These are phyloP conservation scores for Elephantulus edwardii DNA, from an alignment of 2,113 vertebrate species.

Conservation along the genomic window DNA sequence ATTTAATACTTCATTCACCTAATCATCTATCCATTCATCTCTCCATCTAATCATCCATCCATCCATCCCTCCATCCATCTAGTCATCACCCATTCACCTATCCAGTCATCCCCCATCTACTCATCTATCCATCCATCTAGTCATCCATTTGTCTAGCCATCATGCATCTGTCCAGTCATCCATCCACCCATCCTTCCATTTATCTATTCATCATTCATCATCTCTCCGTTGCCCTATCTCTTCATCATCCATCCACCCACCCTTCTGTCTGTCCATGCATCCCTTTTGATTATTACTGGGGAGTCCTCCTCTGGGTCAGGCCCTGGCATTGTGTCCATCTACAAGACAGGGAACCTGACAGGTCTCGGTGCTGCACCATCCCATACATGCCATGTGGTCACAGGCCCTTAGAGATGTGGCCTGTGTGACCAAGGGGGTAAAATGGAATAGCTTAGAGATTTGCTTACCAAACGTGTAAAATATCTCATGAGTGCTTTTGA, in stretches of 20 bases:
- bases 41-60: neutral
- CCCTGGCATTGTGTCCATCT: neutral
- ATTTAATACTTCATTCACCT: too few species aligned
- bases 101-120: too few species aligned
- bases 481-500: neutral
- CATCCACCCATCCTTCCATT: too few species aligned
- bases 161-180: too few species aligned
- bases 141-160: too few species aligned
- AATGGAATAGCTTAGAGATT: neutral
- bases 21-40: too few species aligned
- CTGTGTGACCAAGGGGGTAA: neutral
- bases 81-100: neutral
- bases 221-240: too few species aligned
- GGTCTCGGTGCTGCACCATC: too few species aligned
- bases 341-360: neutral
- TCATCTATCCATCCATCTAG: too few species aligned
- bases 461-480: neutral
- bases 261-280: too few species aligned
- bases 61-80: neutral
- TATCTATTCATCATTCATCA: too few species aligned
- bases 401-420: neutral
- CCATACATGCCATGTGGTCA: fast-evolving
- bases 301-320: neutral
- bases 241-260: too few species aligned
- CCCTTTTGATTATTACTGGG: neutral